phyloP scores from a whole-genome alignment of 2,797 vertebrate genomes.

The Arnoldichthys spilopterus region DNA sequence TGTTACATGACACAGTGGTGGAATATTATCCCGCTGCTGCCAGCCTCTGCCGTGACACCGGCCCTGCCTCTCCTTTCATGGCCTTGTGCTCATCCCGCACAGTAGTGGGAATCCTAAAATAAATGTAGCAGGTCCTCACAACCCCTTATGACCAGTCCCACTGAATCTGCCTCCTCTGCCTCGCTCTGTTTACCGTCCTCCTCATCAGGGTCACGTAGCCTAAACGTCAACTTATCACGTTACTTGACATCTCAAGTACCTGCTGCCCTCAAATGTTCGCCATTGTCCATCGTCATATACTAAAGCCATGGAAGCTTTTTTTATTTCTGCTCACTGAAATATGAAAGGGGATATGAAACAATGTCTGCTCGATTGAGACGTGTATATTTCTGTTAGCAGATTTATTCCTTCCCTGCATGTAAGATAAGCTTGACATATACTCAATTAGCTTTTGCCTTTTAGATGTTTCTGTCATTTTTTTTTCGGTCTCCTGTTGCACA shows the following conservation, averaged over 20 bases:
- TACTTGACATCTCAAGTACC: conserved; percentile 45
- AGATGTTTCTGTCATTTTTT: conserved; percentile 76
- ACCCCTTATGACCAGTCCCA: conserved; percentile 76
- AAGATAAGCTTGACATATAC: conserved; percentile 73
- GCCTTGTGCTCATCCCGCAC: conserved; percentile 76
- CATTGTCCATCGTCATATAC: conserved; percentile 30
- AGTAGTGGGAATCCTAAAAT: conserved; percentile 84
- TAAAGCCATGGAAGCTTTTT: conserved; percentile 15
- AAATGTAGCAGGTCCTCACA: conserved; percentile 80
- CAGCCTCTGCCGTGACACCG: conserved; percentile 74
- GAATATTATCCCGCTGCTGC: conserved; percentile 80
- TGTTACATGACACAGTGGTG: conserved; percentile 82
- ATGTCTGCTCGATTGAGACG: conserved; percentile 47
- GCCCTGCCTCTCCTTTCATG: conserved; percentile 83
- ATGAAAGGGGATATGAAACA: conserved; percentile 31
- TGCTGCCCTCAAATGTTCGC: conserved; percentile 33
- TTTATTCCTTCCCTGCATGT: conserved; percentile 66
- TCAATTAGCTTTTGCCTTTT: conserved; percentile 78
- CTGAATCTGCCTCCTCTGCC: conserved; percentile 79
- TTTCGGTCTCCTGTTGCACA: conserved; percentile 67
- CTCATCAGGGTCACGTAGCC: conserved; percentile 16
- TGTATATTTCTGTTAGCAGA: conserved; percentile 64
- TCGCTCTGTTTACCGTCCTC: conserved; percentile 66
- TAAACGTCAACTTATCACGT: conserved; percentile 37
- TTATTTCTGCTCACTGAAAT: conserved; percentile 9